Conservation (phyloP, 2,888 invertebrate species). For the Malthinus flaveolus region DNA sequence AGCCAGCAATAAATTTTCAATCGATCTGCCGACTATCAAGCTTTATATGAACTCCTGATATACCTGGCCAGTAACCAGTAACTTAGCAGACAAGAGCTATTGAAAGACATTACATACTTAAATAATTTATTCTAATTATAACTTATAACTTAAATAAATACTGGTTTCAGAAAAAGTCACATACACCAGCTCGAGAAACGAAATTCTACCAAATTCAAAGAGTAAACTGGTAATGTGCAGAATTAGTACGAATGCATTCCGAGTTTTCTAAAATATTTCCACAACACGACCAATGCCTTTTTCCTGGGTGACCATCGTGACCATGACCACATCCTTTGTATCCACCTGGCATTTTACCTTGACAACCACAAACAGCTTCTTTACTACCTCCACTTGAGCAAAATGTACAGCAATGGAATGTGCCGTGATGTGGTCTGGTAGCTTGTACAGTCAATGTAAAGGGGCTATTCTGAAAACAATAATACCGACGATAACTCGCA, state of each 20-base stretch:
- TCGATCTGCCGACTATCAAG: too few relatives aligned
- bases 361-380: conserved; percentile 71
- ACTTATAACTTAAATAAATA: too few relatives aligned
- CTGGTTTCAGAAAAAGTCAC: background rate
- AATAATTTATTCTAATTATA: too few relatives aligned
- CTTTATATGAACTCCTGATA: too few relatives aligned
- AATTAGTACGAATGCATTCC: conserved; percentile 60
- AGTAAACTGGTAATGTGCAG: conserved; percentile 60
- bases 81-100: too few relatives aligned
- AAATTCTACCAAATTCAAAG: conserved; percentile 46
- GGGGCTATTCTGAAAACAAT: conserved; percentile 65
- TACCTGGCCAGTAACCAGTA: too few relatives aligned
- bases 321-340: conserved; percentile 81
- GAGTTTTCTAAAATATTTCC: conserved; percentile 66
- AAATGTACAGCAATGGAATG: conserved; percentile 80
- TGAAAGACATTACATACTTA: too few relatives aligned
- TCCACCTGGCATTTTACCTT: conserved; percentile 73
- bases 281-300: conserved; percentile 84
- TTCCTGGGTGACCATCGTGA: conserved; percentile 77
- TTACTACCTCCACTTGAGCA: conserved; percentile 78
- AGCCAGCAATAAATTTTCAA: too few relatives aligned
- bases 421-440: conserved; percentile 67
- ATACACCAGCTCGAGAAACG: background rate
- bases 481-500: background rate
- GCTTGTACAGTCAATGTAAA: conserved; percentile 67